Evolutionary conservation across 2,113 vertebrate genomes (phyloP).

Genomic region (Otocyon megalotis): DNA sequence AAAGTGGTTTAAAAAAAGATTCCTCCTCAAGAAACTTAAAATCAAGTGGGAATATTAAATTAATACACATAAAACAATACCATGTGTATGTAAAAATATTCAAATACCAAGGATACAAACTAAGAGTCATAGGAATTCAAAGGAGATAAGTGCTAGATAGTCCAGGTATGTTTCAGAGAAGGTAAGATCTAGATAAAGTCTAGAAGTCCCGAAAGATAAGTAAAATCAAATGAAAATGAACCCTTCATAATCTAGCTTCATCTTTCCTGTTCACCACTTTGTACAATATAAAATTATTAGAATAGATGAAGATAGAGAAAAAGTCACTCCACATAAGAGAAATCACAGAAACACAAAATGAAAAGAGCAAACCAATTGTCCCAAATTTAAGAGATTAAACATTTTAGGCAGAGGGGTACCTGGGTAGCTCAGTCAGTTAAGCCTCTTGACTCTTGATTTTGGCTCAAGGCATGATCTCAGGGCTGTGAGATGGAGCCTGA

Average conservation of each 20-base stretch:
- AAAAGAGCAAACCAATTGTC: conserved; percentile 13
- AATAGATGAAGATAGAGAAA: conserved; percentile 25
- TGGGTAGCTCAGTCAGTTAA: background rate
- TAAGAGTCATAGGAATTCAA: conserved; percentile 43
- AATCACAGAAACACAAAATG: conserved; percentile 26
- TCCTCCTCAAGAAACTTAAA: background rate
- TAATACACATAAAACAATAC: background rate
- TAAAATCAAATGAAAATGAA: conserved; percentile 43
- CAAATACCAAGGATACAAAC: conserved; percentile 37
- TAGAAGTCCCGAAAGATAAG: conserved; percentile 8
- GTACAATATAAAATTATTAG: conserved; percentile 36
- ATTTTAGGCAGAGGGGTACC: background rate
- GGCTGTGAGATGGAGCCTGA: background rate
- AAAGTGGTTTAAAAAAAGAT: conserved; percentile 2
- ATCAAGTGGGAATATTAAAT: background rate
- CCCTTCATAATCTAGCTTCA: background rate
- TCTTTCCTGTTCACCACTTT: background rate
- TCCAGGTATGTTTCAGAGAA: background rate
- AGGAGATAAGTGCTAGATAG: background rate
- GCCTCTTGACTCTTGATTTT: background rate
- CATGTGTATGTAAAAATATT: conserved; percentile 10
- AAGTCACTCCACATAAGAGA: background rate
- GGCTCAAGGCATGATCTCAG: background rate
- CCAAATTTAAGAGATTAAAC: background rate
- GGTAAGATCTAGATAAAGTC: conserved; percentile 2